Percentiles rank a stretch among this genome's conserved stretches.
Conservation (phyloP, 1,140 invertebrate genomes). For the Sipha flava region DNA sequence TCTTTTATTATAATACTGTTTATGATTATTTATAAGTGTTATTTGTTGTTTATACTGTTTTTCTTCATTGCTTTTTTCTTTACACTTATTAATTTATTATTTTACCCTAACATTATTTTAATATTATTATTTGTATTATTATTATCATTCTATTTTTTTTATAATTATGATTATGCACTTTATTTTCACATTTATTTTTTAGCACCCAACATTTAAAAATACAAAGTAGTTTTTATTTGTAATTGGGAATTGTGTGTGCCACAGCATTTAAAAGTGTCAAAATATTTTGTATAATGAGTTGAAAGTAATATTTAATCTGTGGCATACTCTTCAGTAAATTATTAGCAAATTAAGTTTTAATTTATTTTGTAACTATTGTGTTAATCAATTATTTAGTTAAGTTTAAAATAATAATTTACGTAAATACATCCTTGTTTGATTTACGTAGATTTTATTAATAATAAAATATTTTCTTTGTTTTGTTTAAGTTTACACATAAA, state of each 20-base stretch:
- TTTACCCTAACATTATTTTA: slow-evolving; percentile 7
- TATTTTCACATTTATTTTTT: slow-evolving; percentile 6
- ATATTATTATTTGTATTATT: neutral
- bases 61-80: slow-evolving; percentile 22
- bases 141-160: neutral
- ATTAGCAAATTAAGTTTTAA: neutral
- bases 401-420: slow-evolving; percentile 12
- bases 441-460: neutral
- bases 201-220: neutral
- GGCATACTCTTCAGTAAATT: neutral
- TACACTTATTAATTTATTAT: slow-evolving; percentile 31
- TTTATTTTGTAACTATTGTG: neutral
- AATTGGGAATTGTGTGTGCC: neutral
- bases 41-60: slow-evolving; percentile 31
- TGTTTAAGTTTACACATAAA: slow-evolving; percentile 10
- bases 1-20: neutral
- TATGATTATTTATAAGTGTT: slow-evolving; percentile 22
- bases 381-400: slow-evolving; percentile 3
- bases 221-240: neutral
- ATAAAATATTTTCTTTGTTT: neutral
- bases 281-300: neutral
- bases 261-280: neutral
- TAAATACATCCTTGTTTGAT: neutral
- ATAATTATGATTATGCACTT: neutral
- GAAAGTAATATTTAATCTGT: neutral